Conservation (phyloP, 23 tunicate genomes). For the Ciona savignyi region DNA sequence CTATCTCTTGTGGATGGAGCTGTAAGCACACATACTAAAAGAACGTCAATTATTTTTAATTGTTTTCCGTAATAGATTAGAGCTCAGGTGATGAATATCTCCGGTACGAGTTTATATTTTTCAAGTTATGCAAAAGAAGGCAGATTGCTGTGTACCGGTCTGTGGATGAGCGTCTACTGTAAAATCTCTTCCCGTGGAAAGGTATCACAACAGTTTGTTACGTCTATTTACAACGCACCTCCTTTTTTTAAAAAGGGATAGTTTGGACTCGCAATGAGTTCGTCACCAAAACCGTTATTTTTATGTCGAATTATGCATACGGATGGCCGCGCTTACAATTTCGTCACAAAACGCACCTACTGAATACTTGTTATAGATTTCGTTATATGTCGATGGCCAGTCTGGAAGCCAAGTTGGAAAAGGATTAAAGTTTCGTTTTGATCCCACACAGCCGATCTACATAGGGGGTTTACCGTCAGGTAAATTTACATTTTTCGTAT, state of each 20-base stretch:
- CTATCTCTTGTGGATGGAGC: not conserved
- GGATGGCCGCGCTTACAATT: too few species aligned
- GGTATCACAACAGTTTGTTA: not conserved
- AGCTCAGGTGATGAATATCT: not conserved
- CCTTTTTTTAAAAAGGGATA: too few species aligned
- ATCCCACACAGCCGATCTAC: not conserved
- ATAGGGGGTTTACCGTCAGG: constrained; percentile 3
- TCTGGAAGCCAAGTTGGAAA: not conserved
- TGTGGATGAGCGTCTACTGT: constrained; percentile 16
- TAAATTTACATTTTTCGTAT: not conserved
- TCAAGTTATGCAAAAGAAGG: not conserved
- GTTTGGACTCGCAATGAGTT: too few species aligned
- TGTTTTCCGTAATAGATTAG: too few species aligned
- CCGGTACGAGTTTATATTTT: not conserved
- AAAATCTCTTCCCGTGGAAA: not conserved
- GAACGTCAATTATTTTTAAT: too few species aligned
- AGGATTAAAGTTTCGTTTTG: constrained; percentile 1
- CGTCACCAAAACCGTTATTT: too few species aligned
- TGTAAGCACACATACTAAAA: not conserved
- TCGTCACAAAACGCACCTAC: too few species aligned
- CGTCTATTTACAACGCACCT: too few species aligned
- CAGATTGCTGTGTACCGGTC: constrained; percentile 9
- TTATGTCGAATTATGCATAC: too few species aligned
- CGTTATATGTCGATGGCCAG: constrained; percentile 10
- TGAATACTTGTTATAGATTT: not conserved